phyloP scores from a whole-genome alignment of 2,888 invertebrate genomes.

The Malacosoma neustria region DNA sequence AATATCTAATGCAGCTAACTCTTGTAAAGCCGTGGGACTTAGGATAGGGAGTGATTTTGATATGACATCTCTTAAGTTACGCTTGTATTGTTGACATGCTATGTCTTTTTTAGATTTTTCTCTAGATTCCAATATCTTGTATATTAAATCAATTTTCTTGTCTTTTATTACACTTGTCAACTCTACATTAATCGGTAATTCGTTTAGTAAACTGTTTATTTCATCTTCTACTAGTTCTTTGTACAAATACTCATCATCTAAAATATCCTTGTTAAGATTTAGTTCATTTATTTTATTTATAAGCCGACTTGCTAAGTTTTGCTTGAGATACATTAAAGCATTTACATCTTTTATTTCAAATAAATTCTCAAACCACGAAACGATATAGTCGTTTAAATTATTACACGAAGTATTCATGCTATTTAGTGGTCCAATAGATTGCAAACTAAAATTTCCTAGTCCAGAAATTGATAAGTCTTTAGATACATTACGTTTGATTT shows the following conservation, averaged over 20 bases:
- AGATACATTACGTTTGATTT: background rate
- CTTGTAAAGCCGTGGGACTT: constrained; percentile 20
- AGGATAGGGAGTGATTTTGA: constrained; percentile 27
- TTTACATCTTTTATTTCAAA: constrained; percentile 15
- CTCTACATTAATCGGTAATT: constrained; percentile 15
- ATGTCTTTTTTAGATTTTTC: constrained; percentile 22
- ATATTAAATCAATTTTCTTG: constrained; percentile 23
- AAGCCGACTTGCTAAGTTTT: constrained; percentile 24
- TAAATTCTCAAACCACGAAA: constrained; percentile 26
- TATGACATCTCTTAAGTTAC: constrained; percentile 30
- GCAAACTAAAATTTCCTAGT: background rate
- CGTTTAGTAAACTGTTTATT: constrained; percentile 24
- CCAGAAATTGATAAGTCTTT: background rate
- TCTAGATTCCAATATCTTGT: constrained; percentile 23
- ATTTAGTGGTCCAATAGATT: constrained; percentile 6
- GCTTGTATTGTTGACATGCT: constrained; percentile 30
- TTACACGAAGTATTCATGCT: constrained; percentile 18
- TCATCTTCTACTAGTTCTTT: constrained; percentile 30
- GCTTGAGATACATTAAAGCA: constrained; percentile 25
- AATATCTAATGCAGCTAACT: constrained; percentile 29
- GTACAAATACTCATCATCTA: constrained; percentile 32
- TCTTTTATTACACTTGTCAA: constrained; percentile 13
- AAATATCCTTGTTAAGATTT: constrained; percentile 34
- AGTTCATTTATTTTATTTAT: constrained; percentile 31
- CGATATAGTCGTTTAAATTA: constrained; percentile 22